Conservation (phyloP, 2,888 invertebrate species). For the Carcina quercana region DNA sequence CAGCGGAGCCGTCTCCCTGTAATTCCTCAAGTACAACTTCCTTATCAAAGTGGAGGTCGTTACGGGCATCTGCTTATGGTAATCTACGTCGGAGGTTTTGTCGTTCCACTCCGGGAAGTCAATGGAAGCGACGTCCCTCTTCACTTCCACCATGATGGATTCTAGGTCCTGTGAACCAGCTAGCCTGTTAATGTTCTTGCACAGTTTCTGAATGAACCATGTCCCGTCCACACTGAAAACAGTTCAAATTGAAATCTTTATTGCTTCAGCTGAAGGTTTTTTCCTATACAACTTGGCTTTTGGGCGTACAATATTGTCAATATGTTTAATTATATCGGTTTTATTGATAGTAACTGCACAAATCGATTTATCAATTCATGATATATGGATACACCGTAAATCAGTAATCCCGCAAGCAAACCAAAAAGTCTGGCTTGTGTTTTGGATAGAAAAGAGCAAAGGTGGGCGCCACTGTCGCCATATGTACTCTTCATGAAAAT, state of each 20-base stretch:
- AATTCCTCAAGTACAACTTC: conserved; percentile 33
- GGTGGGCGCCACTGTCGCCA: no score
- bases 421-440: no score
- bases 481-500: no score
- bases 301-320: background rate
- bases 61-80: conserved; percentile 44
- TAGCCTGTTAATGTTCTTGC: conserved; percentile 8
- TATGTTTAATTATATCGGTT: background rate
- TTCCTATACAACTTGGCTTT: no score
- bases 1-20: background rate
- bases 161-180: conserved; percentile 4
- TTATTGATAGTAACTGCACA: no score
- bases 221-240: no score
- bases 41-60: conserved; percentile 42
- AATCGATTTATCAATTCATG: no score
- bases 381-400: no score
- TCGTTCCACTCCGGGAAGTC: conserved; percentile 21
- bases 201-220: conserved; percentile 17
- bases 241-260: no score
- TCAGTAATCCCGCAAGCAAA: no score
- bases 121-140: conserved; percentile 3
- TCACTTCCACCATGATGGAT: conserved; percentile 8
- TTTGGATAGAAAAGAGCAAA: no score
- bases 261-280: no score
- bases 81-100: conserved; percentile 28